Percentiles rank a stretch among this genome's conserved stretches.
These are phyloP conservation scores for Megalonaias nervosa DNA, from an alignment of 1,140 invertebrate species.

Conservation along the genomic window DNA sequence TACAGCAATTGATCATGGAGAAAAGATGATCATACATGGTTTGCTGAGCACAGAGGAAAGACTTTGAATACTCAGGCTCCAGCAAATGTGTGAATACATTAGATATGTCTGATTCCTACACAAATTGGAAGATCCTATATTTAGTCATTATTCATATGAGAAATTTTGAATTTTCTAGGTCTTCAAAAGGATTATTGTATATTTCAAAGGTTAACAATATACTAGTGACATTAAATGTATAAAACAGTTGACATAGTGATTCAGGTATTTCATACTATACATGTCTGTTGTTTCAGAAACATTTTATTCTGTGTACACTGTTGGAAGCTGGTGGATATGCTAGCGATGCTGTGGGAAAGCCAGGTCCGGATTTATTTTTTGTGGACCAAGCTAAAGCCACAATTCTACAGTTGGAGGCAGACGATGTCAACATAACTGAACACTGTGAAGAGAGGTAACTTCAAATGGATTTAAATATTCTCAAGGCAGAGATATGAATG, in stretches of 20 bases:
- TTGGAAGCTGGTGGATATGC: constrained; percentile 68
- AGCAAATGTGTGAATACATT: too few species aligned
- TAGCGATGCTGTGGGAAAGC: constrained; percentile 38
- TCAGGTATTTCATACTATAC: background rate
- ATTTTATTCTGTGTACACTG: constrained; percentile 61
- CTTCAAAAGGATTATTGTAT: background rate
- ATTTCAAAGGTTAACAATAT: background rate
- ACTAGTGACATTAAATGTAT: background rate
- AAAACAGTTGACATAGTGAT: background rate
- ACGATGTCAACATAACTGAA: constrained; percentile 60
- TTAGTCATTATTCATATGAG: background rate
- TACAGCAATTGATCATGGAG: too few species aligned
- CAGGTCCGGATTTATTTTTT: constrained; percentile 66
- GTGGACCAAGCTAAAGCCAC: constrained; percentile 71
- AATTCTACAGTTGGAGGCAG: constrained; percentile 68
- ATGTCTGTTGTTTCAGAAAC: constrained; percentile 57
- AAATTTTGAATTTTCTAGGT: background rate
- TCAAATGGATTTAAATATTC: too few species aligned
- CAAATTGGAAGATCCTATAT: background rate
- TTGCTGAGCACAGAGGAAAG: too few species aligned
- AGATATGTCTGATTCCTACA: background rate
- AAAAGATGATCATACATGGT: too few species aligned
- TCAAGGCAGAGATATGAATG: too few species aligned
- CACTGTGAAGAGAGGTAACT: constrained; percentile 33
- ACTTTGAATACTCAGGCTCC: too few species aligned